phyloP scores from a whole-genome alignment of 2,113 vertebrate species.

The Colinus virginianus region DNA sequence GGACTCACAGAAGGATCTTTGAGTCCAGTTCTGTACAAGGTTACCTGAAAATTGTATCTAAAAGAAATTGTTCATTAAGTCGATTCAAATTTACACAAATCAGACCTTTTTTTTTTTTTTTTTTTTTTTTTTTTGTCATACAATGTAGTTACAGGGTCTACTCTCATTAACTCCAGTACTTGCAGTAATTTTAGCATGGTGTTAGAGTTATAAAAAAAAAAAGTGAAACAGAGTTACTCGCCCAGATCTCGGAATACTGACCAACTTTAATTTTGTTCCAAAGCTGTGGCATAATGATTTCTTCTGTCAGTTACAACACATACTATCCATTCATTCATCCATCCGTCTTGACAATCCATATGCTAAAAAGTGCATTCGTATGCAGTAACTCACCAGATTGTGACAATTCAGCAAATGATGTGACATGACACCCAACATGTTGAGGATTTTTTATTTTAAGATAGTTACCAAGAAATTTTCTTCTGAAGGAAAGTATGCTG shows the following conservation, averaged over 20 bases:
- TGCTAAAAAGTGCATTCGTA: constrained; percentile 48
- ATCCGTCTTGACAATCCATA: constrained; percentile 66
- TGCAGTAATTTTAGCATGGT: constrained; percentile 16
- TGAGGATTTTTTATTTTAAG: constrained; percentile 63
- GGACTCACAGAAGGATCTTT: background rate
- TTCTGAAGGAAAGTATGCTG: constrained; percentile 7
- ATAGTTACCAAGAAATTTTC: constrained; percentile 50
- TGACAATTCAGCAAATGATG: constrained; percentile 64
- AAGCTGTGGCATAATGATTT: constrained; percentile 62
- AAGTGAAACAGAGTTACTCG: background rate
- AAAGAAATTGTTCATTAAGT: background rate
- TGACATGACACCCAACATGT: constrained; percentile 63
- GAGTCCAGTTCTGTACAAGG: background rate
- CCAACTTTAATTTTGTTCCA: constrained; percentile 55
- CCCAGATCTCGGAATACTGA: constrained; percentile 47
- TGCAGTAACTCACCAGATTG: constrained; percentile 67
- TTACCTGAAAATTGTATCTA: background rate
- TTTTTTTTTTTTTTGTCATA: background rate
- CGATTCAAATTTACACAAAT: constrained; percentile 13
- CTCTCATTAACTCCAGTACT: background rate
- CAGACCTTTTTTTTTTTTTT: background rate
- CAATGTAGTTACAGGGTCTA: background rate
- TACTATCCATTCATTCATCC: constrained; percentile 56
- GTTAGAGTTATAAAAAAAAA: background rate
- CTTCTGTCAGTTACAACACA: constrained; percentile 58